A percentile compares a stretch with the other conserved stretches of the same genome.
Evolutionary conservation across 2,113 vertebrate species (phyloP).

Genomic region (Rana temporaria): DNA sequence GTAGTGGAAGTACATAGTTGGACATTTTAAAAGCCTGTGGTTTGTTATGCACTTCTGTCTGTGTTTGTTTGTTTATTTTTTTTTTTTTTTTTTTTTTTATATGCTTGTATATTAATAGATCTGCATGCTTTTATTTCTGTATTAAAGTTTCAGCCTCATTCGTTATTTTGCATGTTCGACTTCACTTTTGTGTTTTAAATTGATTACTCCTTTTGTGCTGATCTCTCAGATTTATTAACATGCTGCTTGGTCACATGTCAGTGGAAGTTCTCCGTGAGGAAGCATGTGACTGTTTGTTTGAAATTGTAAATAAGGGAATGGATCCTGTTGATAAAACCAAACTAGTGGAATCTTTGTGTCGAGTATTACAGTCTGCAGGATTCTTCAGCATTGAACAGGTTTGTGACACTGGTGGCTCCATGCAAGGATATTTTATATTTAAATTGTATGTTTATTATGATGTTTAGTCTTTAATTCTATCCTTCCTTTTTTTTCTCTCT

Average conservation of each 20-base stretch:
- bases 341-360: slow-evolving; percentile 94
- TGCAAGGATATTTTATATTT: too few species aligned
- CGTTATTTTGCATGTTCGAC: background rate
- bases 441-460: too few species aligned
- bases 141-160: too few species aligned
- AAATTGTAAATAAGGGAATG: slow-evolving; percentile 98
- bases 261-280: slow-evolving; percentile 95
- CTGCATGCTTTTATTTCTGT: too few species aligned
- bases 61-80: too few species aligned
- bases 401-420: background rate
- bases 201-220: background rate
- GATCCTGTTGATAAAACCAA: slow-evolving; percentile 97
- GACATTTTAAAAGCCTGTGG: too few species aligned
- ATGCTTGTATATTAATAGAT: too few species aligned
- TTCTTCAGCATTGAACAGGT: slow-evolving; percentile 97
- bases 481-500: too few species aligned
- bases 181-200: background rate
- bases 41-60: too few species aligned
- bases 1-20: too few species aligned
- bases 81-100: too few species aligned
- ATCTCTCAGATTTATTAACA: slow-evolving; percentile 88
- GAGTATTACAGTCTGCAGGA: slow-evolving; percentile 90
- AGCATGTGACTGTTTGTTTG: slow-evolving; percentile 97
- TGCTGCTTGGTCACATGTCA: slow-evolving; percentile 97
- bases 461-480: too few species aligned